Percentiles rank a stretch among this genome's conserved stretches.
These are phyloP conservation scores for Seladonia tumulorum DNA, from an alignment of 2,888 invertebrate species.

Conservation along the genomic window DNA sequence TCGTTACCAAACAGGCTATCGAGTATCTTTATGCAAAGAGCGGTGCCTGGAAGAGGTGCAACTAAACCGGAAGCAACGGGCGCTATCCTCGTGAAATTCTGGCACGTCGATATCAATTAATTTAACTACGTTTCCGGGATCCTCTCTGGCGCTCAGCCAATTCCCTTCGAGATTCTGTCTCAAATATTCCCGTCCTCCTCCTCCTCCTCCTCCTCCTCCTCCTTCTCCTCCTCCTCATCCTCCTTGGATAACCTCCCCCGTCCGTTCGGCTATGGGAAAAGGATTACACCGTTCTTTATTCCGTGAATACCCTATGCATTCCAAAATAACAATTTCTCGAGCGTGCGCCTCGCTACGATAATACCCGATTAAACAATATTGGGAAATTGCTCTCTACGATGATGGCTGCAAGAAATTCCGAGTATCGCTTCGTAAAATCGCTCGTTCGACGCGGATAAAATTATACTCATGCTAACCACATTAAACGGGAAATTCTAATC, in stretches of 20 bases:
- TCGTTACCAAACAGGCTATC: constrained; percentile 12
- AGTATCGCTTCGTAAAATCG: neutral
- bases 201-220: neutral
- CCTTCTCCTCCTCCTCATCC: constrained; percentile 16
- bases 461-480: neutral
- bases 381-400: neutral
- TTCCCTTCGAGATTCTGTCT: constrained; percentile 43
- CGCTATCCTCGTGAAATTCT: constrained; percentile 63
- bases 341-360: neutral
- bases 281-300: neutral
- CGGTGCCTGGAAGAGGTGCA: neutral
- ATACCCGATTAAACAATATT: neutral
- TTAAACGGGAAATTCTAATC: neutral
- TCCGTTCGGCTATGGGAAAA: neutral
- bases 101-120: constrained; percentile 75
- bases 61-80: constrained; percentile 41
- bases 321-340: constrained; percentile 4
- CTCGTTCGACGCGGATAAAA: neutral
- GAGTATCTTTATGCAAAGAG: constrained; percentile 23
- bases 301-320: neutral
- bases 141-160: constrained; percentile 72
- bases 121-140: constrained; percentile 69
- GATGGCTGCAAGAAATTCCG: neutral
- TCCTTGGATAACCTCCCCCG: neutral
- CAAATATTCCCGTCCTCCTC: constrained; percentile 42